Evolutionary conservation across 2,888 invertebrate genomes (phyloP), one percentile per base, ranked within the genome.

Genomic region (Caenorhabditis sp.): DNA sequence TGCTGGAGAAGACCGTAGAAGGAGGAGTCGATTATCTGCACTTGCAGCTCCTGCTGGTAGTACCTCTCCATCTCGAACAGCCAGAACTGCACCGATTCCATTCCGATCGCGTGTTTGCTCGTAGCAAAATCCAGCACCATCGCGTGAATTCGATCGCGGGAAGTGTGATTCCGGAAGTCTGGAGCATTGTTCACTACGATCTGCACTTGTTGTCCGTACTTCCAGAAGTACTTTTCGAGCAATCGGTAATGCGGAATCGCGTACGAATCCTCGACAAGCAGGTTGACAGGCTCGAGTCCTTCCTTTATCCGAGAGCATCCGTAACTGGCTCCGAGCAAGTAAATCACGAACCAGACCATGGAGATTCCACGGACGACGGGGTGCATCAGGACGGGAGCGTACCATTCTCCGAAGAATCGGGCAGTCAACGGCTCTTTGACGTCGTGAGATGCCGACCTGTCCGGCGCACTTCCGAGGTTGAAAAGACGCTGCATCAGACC

Each of bases 151-250:
- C 81, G 65, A 30, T 79, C 72, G 1, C 88, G 72, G 27, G 86
- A 82, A 0, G 68, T 61, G 6, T 76, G 80, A 45, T 84, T 78
- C 15, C 85, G 61, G 24, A 89, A 43, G 74, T 89, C 85, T 2
- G 88, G 88, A 13, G 88, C 85, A 62, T 87, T 87, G 61, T 89
- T 89, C 41, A 89, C 84, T 7, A 89, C 88, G 7, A 89, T 70
- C 82, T 88, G 88, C 1, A 88, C 81, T 27, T 85, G 78, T 2
- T 86, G 82, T 15, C 89, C 89, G 59, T 88, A 89, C 48, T 86
- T 83, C 88, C 88, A 89, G 68, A 88, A 89, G 78, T 88, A 87
- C 26, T 85, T 75, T 35, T 86, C 83, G 30, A 86, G 72, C 4
- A 81, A 56, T 17, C 76, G 80, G 52, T 88, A 88, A 72, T 88